Percentiles rank a stretch among this genome's conserved stretches.
These are phyloP conservation scores for Arizona elegans DNA, from an alignment of 2,113 vertebrate genomes.

Conservation along the genomic window DNA sequence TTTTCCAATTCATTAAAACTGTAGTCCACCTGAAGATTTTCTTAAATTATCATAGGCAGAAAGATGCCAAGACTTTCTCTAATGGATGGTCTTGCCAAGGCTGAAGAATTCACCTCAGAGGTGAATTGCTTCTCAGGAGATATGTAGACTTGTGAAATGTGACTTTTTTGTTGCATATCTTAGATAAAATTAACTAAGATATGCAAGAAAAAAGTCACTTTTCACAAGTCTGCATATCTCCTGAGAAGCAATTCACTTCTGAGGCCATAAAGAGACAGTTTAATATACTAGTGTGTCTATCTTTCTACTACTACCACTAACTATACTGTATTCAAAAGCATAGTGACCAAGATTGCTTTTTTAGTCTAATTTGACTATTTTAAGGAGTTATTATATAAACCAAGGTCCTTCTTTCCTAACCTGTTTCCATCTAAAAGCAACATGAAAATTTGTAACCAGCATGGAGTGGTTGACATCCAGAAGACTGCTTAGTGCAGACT, in stretches of 20 bases:
- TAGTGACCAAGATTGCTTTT: not conserved
- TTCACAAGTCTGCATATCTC: not conserved
- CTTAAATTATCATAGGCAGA: not conserved
- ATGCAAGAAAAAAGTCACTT: not conserved
- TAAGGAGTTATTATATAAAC: not conserved
- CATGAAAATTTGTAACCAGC: not conserved
- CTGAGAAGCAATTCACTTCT: not conserved
- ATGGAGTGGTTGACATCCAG: not conserved
- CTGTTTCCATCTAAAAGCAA: not conserved
- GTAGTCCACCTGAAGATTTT: not conserved
- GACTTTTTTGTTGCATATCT: not conserved
- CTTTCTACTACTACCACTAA: not conserved
- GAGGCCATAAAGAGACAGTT: not conserved
- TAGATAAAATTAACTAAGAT: not conserved
- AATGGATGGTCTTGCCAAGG: not conserved
- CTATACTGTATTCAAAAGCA: not conserved
- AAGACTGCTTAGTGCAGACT: not conserved
- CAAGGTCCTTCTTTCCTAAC: not conserved
- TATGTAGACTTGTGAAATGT: not conserved
- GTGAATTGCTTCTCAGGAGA: not conserved
- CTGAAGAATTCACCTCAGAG: not conserved
- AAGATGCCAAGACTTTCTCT: not conserved
- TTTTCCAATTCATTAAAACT: not conserved
- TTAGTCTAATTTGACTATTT: not conserved
- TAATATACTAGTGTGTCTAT: not conserved